phyloP scores from a whole-genome alignment of 2,888 invertebrate genomes.

The Trachelus iudaicus region DNA sequence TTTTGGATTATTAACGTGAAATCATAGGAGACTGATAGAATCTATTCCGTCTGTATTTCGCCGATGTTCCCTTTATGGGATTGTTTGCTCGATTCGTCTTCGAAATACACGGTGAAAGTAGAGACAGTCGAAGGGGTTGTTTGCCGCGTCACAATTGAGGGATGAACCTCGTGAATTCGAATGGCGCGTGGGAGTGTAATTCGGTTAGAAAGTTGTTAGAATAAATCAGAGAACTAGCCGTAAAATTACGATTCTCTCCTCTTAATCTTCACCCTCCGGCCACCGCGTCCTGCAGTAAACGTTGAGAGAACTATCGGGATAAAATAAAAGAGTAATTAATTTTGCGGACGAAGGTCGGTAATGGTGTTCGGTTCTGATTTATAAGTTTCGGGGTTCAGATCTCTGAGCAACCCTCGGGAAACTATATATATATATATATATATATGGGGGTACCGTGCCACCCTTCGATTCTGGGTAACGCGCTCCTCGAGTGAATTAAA shows the following conservation, averaged over 20 bases:
- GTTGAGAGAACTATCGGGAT: background rate
- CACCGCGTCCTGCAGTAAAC: no score
- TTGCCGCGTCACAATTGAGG: no score
- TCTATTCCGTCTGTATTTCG: no score
- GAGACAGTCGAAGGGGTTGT: no score
- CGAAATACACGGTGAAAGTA: no score
- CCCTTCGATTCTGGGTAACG: background rate
- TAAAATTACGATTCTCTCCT: background rate
- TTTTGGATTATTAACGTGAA: no score
- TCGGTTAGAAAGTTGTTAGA: background rate
- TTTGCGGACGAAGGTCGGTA: background rate
- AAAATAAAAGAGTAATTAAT: constrained; percentile 3
- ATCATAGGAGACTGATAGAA: no score
- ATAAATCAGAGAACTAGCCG: constrained; percentile 1
- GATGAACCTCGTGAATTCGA: no score
- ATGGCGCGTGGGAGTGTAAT: background rate
- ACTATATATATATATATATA: constrained; percentile 3
- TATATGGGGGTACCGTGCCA: background rate
- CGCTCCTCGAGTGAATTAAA: constrained; percentile 1
- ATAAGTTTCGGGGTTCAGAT: background rate
- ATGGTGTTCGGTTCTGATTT: constrained; percentile 1
- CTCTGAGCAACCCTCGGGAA: background rate
- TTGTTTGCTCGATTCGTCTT: no score
- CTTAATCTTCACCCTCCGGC: background rate
- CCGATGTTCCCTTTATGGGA: no score